Base-by-base conservation (phyloP, 2,888 invertebrate species). In the Cheilosia scutellata region DNA sequence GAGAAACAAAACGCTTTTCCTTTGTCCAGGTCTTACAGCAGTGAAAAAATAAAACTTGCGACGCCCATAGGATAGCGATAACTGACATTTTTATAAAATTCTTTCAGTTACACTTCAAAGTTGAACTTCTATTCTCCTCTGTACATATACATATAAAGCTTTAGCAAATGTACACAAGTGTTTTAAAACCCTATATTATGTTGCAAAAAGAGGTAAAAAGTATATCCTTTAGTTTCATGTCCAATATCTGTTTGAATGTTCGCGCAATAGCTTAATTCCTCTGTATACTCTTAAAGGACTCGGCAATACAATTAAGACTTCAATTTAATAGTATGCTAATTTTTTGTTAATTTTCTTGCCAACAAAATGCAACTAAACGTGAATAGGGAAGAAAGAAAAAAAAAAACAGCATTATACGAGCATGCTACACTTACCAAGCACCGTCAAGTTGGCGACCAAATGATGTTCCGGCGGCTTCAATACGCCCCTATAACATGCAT, bases 401-500 rank as follows among this genome's bases (percentile, higher is more conserved):
- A 49, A 27, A 31, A 31, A 33, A 33, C 55, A 72, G 11, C 27
- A 70, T 58, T 20, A 20, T 20, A 20, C 20, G 20, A 20, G 9
- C 27, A 27, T 47, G 44, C 27, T 51, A 57, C 70, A 87, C 89
- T 89, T 86, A 92, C 93, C 93, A 86, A 91, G 90, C 62, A 92
- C 89, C 37, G 93, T 92, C 76, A 93, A 89, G 89, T 92, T 93
- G 62, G 93, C 92, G 16, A 92, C 90, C 87, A 92, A 88, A 89
- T 92, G 92, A 90, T 92, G 92, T 87, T 93, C 92, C 16, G 92
- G 91, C 65, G 91, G 91, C 88, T 91, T 91, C 75, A 90, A 89
- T 31, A 90, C 90, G 77, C 92, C 91, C 1, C 93, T 90, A 88
- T 91, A 92, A 80, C 93, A 93, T 72, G 92, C 91, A 89, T 93